Evolutionary conservation across 2,888 invertebrate species (phyloP), one percentile per base, ranked within the genome.

Genomic region (Atethmia centrago): DNA sequence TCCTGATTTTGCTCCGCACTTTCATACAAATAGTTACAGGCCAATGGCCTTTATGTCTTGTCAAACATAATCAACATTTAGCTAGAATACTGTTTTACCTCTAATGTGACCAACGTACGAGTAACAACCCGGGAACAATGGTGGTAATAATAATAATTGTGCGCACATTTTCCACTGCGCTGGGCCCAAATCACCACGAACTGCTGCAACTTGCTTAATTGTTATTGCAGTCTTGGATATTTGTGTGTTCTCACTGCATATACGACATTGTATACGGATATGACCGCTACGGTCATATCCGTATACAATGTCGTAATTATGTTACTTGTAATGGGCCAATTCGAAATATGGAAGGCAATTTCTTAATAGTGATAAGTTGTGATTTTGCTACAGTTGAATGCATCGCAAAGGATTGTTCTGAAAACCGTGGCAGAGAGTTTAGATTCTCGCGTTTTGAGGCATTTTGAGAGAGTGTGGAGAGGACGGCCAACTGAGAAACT

Each of bases 131-230:
- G 70, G 73, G 90, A 91, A 93, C 93, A 94, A 93, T 93, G 85
- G 91, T 84, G 85, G 87, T 82, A 90, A 92, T 93, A 91, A 94
- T 82, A 90, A 92, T 93, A 91, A 94, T 93, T 92, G 91, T 92
- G 87, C 86, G 88, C 90, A 91, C 90, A 92, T 93, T 93, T 94
- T 93, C 91, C 91, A 88, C 89, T 88, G 89, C 91, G 86, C 85
- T 89, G 91, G 88, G 73, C 85, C 85, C 85, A 90, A 93, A 92
- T 91, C 90, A 91, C 90, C 84, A 85, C 82, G 75, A 87, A 86
- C 82, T 84, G 85, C 78, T 80, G 77, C 82, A 82, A 83, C 86
- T 87, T 85, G 88, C 87, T 87, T 91, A 90, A 89, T 90, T 89
- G 87, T 91, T 89, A 92, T 90, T 87, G 84, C 88, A 85, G 80